Evolutionary conservation across 2,113 vertebrate species (phyloP).

Genomic region (Gadus chalcogrammus): DNA sequence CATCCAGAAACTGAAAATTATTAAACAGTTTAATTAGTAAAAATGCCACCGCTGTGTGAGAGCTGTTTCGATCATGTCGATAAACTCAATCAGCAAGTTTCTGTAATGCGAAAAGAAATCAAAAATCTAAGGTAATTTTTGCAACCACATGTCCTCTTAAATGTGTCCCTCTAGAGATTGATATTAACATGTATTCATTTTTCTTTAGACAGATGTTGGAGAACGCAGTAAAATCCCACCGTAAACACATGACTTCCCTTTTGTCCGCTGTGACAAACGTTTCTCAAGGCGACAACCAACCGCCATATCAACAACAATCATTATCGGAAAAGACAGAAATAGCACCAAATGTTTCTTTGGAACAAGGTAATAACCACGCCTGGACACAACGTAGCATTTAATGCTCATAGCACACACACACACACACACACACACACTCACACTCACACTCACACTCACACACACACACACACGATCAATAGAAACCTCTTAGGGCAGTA

Average conservation of each 20-base stretch:
- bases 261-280: constrained; percentile 51
- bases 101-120: constrained; percentile 74
- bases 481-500: too few species aligned
- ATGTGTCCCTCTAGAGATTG: too few species aligned
- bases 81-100: constrained; percentile 67
- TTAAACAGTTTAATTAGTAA: too few species aligned
- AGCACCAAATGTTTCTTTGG: constrained; percentile 38
- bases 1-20: too few species aligned
- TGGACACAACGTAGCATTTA: too few species aligned
- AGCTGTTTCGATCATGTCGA: constrained; percentile 41
- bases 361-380: constrained; percentile 54
- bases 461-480: too few species aligned
- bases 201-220: constrained; percentile 64
- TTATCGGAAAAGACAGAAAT: background rate
- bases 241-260: constrained; percentile 65
- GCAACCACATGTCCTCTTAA: background rate
- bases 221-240: constrained; percentile 57
- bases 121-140: constrained; percentile 73
- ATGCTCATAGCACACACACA: too few species aligned
- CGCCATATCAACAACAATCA: too few species aligned
- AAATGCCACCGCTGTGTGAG: constrained; percentile 27
- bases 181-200: background rate
- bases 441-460: too few species aligned
- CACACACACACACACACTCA: too few species aligned
- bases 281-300: constrained; percentile 6